phyloP scores from a whole-genome alignment of 2,888 invertebrate species.

The Metallyticus violacea region DNA sequence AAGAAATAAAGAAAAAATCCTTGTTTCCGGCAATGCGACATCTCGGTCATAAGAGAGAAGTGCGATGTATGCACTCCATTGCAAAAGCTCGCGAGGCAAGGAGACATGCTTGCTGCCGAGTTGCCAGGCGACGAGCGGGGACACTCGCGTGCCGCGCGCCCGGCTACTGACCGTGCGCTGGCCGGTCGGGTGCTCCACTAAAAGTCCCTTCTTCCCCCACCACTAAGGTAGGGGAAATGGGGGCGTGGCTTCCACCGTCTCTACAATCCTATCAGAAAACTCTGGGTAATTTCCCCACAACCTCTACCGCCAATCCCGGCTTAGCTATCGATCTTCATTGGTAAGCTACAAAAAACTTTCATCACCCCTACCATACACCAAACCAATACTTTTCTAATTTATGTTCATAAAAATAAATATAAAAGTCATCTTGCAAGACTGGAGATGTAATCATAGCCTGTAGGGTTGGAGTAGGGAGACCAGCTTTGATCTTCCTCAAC shows the following conservation, averaged over 20 bases:
- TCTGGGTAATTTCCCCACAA: conserved; percentile 11
- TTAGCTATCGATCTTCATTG: conserved; percentile 3
- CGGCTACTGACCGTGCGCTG: neutral
- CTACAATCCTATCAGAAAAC: conserved; percentile 23
- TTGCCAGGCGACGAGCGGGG: neutral
- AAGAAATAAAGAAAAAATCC: too few species aligned
- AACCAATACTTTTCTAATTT: neutral
- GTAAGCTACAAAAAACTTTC: neutral
- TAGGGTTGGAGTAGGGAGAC: too few species aligned
- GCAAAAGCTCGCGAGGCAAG: neutral
- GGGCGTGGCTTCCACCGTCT: conserved; percentile 13
- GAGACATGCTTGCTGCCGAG: neutral
- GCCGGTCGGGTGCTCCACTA: neutral
- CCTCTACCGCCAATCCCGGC: conserved; percentile 19
- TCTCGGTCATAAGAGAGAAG: too few species aligned
- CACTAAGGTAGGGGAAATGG: neutral
- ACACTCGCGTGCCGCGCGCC: neutral
- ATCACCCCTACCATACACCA: neutral
- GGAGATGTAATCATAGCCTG: neutral
- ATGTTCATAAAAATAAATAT: neutral
- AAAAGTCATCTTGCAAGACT: neutral
- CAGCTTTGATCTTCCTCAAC: too few species aligned
- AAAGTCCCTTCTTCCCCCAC: neutral
- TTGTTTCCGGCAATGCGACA: too few species aligned
- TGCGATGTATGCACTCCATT: too few species aligned